phyloP scores from a whole-genome alignment of 2,113 vertebrate genomes.

The Scomber scombrus region DNA sequence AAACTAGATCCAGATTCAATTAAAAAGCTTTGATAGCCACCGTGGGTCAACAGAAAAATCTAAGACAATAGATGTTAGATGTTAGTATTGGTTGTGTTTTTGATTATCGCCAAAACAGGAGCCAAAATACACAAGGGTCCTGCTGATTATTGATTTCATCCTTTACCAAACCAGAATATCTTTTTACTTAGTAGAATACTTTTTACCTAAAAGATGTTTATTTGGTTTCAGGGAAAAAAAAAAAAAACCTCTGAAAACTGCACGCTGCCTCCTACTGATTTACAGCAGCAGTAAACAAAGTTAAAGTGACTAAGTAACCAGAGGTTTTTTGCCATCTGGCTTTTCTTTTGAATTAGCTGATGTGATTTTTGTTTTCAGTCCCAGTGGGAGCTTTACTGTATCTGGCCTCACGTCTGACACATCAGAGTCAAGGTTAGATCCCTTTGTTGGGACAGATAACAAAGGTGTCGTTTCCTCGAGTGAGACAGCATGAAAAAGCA shows the following conservation, averaged over 20 bases:
- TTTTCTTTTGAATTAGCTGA: conserved; percentile 44
- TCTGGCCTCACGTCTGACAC: conserved; percentile 29
- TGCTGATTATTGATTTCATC: not conserved
- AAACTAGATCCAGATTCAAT: not conserved
- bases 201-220: not conserved
- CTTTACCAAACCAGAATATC: not conserved
- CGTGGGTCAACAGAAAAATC: not conserved
- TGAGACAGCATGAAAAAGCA: conserved; percentile 27
- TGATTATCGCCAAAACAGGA: conserved; percentile 15
- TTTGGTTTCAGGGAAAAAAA: not conserved
- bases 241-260: not conserved
- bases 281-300: conserved; percentile 2
- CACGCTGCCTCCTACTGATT: not conserved
- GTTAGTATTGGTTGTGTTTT: conserved; percentile 7
- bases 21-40: not conserved
- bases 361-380: conserved; percentile 40
- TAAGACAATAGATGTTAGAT: not conserved
- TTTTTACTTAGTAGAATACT: conserved; percentile 9
- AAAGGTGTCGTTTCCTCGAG: not conserved
- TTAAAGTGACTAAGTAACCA: conserved; percentile 17
- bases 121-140: conserved; percentile 11
- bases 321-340: conserved; percentile 49
- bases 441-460: conserved; percentile 25
- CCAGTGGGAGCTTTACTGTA: conserved; percentile 11
- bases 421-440: conserved; percentile 51